Evolutionary conservation across 2,797 vertebrate species (phyloP), one percentile per base, ranked within the genome.

Genomic region (Eremophila alpestris): DNA sequence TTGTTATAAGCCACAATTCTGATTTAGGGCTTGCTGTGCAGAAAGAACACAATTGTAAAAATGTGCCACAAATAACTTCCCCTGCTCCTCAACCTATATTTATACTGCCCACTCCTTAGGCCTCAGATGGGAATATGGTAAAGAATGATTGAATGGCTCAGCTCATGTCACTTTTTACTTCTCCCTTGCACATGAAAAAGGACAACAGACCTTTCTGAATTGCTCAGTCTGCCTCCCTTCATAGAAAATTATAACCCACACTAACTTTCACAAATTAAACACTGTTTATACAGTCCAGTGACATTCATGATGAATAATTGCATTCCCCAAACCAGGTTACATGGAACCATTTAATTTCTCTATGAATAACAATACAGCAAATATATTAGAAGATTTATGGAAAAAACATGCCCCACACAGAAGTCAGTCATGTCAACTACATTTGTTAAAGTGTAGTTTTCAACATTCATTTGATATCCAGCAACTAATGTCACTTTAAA

Each of bases 1-100:
- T 34, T 64, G 46, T 32, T 51, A 9, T 32, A 67, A 60, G 18
- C 9, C 23, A 59, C 5, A 30, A 34, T 45, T 84, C 27, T 51
- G 26, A 23, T 3, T 26, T 11, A 3, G 21, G 0, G 0, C 11
- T 49, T 81, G 15, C 19, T 2, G 2, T 17, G 41, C 0, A 2
- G 30, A 60, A 86, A 65, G 6, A 4, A 52, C 2, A 36, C 5
- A 26, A 8, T 7, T 70, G 32, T 18, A 38, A 56, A 82, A 83
- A 52, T 8, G 1, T 80, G 14, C 15, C 18, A n/a, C 8, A 40
- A 15, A 23, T 45, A 67, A 77, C 9, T 51, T 63, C 41, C 71
- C 7, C 36, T 62, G 10, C 14, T 74, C 18, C 34, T 80, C 19
- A 29, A 22, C 1, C 1, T 29, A 4, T 30, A 18, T 58, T 76